phyloP scores from a whole-genome alignment of 2,888 invertebrate species.

The Tenthredo scrophulariae region DNA sequence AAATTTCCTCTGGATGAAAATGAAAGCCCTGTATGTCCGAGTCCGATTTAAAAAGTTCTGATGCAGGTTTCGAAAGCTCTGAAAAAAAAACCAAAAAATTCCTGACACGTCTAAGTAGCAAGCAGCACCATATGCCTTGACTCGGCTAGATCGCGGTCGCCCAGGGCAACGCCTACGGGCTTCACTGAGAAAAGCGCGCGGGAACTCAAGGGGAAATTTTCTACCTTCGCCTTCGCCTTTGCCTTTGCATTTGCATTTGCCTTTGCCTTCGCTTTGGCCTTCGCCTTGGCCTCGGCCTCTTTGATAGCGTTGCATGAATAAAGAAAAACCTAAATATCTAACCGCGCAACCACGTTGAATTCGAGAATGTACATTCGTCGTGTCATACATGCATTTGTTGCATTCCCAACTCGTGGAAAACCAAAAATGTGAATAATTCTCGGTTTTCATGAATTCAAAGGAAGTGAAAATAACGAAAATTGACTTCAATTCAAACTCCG shows the following conservation, averaged over 20 bases:
- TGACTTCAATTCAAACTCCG: not conserved
- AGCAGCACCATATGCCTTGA: slow-evolving; percentile 29
- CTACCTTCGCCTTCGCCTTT: slow-evolving; percentile 16
- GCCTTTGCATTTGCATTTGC: slow-evolving; percentile 24
- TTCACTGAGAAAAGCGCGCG: slow-evolving; percentile 38
- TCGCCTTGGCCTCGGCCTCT: slow-evolving; percentile 23
- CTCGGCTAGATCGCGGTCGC: slow-evolving; percentile 7
- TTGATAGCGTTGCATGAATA: not conserved
- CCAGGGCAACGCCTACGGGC: slow-evolving; percentile 21
- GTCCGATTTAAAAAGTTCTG: not conserved
- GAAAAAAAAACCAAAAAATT: not conserved
- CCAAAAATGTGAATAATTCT: not conserved
- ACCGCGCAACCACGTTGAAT: not conserved
- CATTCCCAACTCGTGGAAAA: not conserved
- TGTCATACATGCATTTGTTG: not conserved
- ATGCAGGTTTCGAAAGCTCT: slow-evolving; percentile 7
- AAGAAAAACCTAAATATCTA: not conserved
- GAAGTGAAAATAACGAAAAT: not conserved
- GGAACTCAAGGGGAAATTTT: slow-evolving; percentile 18
- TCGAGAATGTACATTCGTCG: not conserved
- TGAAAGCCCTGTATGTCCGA: slow-evolving; percentile 58
- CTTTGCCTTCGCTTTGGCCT: slow-evolving; percentile 18
- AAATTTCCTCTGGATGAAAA: slow-evolving; percentile 44
- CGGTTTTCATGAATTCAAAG: not conserved
- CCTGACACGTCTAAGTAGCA: slow-evolving; percentile 5